Percentiles rank a stretch among this genome's conserved stretches.
Conservation (phyloP, 2,113 vertebrate genomes). For the Actenoides lindsayi region DNA sequence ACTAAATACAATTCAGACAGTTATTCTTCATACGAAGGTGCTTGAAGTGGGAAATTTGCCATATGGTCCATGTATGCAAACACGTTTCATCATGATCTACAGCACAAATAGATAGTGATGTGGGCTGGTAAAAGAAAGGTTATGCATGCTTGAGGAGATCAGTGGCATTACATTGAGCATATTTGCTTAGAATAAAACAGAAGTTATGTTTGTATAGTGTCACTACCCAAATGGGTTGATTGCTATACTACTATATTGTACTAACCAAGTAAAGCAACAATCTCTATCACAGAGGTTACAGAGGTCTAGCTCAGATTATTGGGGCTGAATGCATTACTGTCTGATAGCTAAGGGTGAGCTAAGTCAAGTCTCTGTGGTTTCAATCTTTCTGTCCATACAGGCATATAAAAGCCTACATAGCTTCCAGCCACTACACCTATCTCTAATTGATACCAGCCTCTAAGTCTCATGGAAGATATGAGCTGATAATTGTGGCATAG, state of each 20-base stretch:
- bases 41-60: conserved; percentile 10
- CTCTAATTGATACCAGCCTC: neutral
- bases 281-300: neutral
- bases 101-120: neutral
- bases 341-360: neutral
- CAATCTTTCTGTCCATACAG: neutral
- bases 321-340: neutral
- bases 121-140: neutral
- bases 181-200: neutral
- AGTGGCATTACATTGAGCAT: neutral
- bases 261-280: neutral
- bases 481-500: neutral
- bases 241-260: neutral
- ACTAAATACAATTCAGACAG: conserved; percentile 69
- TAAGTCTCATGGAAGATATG: neutral
- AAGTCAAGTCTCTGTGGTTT: neutral
- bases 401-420: neutral
- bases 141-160: neutral
- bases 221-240: neutral
- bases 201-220: neutral
- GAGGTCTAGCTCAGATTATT: neutral
- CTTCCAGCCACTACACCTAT: neutral
- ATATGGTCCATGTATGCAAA: neutral
- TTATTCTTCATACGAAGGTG: conserved; percentile 59
- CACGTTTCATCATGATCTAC: neutral